Base-by-base conservation (phyloP, 2,888 invertebrate species). In the Anoncus sp. region DNA sequence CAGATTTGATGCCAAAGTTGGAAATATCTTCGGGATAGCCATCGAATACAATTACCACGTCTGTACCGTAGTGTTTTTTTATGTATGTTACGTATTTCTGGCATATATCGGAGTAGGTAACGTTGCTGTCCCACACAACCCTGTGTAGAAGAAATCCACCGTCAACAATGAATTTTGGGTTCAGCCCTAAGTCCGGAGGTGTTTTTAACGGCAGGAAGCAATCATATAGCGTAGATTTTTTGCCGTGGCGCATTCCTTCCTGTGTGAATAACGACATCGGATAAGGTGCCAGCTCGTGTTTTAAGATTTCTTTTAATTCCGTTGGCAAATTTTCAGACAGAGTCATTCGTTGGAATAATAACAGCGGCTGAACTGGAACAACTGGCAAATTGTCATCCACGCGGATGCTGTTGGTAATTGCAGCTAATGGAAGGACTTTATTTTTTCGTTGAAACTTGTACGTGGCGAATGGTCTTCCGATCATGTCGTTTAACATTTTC, bases 251-350 rank as follows among this genome's bases (percentile, higher is more conserved):
- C 72, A 82, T 77, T 78, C 81, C 83, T 77, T 75, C 75, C 75
- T 85, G 83, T 55, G 81, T 79, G 75, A 85, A 85, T 77, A 85
- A 78, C 71, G 84, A 83, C 66, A 85, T 71, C 80, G 86, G 85
- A 82, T 83, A 84, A 78, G 87, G 83, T 75, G 85, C 82, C 71
- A 85, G 81, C 76, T 87, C 85, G 73, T 85, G 83, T 79, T 84
- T 74, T 49, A 86, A 81, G 81, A 85, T 85, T 60, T 74, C 72
- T 85, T 84, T 72, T 82, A 85, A 7, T 31, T 31, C 31, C 7
- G 3, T 7, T 3, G 3, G 4, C 4, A 7, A 5, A 5, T 31
- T 31, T 31, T 31, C 7, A 5, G 31, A 3, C 3, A 31, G 3
- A 7, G 31, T 7, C 7, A 31, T 31, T 31, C 31, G 3, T 31